A percentile compares a stretch with the other conserved stretches of the same genome.
phyloP scores from a whole-genome alignment of 2,888 invertebrate species.

The Catocala nupta region DNA sequence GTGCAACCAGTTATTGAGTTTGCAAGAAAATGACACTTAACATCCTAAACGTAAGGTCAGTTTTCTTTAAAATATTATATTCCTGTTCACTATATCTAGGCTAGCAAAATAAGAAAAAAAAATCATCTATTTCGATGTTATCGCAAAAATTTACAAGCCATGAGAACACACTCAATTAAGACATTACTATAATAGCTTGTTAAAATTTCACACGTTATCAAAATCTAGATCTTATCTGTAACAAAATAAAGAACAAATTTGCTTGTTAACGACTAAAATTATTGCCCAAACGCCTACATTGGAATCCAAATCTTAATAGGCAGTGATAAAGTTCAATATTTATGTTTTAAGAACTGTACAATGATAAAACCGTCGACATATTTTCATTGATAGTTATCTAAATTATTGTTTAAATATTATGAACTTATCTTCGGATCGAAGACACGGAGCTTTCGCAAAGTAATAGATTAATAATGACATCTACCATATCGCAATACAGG shows the following conservation, averaged over 20 bases:
- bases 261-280: background rate
- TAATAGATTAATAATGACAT: slow-evolving; percentile 13
- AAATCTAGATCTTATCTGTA: background rate
- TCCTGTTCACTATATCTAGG: background rate
- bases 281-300: slow-evolving; percentile 11
- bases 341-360: background rate
- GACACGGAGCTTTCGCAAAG: slow-evolving; percentile 15
- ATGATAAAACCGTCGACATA: slow-evolving; percentile 25
- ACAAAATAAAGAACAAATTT: slow-evolving; percentile 6
- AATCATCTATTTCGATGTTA: slow-evolving; percentile 41
- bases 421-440: slow-evolving; percentile 27
- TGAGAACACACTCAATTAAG: slow-evolving; percentile 61
- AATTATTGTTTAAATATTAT: slow-evolving; percentile 36
- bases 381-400: slow-evolving; percentile 33
- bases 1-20: no score
- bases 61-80: no score
- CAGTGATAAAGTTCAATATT: slow-evolving; percentile 25
- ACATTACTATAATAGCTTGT: slow-evolving; percentile 54
- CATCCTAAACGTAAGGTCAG: no score
- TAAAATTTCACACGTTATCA: slow-evolving; percentile 21
- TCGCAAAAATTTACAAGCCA: slow-evolving; percentile 51
- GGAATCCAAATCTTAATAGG: slow-evolving; percentile 34
- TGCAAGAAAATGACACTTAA: no score
- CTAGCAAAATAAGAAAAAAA: background rate
- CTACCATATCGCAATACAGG: background rate